A percentile compares a stretch with the other conserved stretches of the same genome.
Evolutionary conservation across 2,888 invertebrate species (phyloP).

Genomic region (Steinernema hermaphroditum): DNA sequence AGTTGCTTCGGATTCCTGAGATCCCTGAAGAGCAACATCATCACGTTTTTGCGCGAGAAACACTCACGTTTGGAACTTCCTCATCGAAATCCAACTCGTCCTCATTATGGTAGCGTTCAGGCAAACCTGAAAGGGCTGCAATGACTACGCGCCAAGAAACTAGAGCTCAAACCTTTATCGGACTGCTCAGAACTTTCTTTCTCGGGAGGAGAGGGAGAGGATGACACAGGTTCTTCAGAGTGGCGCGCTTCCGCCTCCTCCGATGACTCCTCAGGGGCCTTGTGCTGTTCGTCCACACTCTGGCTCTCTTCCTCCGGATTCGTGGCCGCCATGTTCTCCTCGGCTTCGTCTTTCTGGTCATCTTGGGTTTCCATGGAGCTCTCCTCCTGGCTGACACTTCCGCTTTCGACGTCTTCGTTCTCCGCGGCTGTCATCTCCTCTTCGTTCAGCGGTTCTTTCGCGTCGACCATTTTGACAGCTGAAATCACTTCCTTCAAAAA

Average conservation of each 20-base stretch:
- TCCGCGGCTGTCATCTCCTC: constrained; percentile 5
- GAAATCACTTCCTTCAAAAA: background rate
- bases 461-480: background rate
- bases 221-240: background rate
- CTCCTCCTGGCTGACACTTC: constrained; percentile 19
- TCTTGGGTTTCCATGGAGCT: background rate
- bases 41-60: background rate
- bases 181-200: background rate
- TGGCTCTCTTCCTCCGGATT: too few relatives aligned
- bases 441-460: background rate
- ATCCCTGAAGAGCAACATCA: background rate
- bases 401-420: background rate
- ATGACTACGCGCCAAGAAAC: too few relatives aligned
- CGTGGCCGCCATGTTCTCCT: too few relatives aligned
- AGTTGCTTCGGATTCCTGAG: background rate
- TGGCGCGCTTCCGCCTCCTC: background rate
- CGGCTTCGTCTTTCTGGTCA: background rate
- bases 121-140: constrained; percentile 4
- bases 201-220: background rate
- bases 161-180: background rate
- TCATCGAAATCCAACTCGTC: constrained; percentile 42
- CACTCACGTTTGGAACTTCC: constrained; percentile 27
- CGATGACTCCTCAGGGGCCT: background rate
- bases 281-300: too few relatives aligned
- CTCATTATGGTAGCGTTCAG: constrained; percentile 33